Evolutionary conservation across 2,888 invertebrate genomes (phyloP), one percentile per base, ranked within the genome.

Genomic region (Leucophora obtusa): DNA sequence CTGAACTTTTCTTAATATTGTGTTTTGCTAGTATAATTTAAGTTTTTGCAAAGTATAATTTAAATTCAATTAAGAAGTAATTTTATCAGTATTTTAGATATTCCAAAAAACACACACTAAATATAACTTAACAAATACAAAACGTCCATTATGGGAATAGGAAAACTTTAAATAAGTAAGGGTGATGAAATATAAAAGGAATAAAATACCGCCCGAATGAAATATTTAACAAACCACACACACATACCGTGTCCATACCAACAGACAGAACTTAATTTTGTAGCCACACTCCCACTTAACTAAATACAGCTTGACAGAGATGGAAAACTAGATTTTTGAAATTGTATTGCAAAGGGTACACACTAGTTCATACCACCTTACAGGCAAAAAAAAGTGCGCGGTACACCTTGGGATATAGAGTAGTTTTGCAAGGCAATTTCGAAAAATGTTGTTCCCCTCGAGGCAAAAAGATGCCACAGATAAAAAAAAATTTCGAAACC

Each of bases 31-130:
- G n/a, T n/a, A n/a, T n/a, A n/a, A n/a, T n/a, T n/a, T n/a, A n/a
- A 62, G 62, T 63, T 65, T 60, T 43, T 6, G 51, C 51, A 74
- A 60, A 66, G 66, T 60, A 60, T 68, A 66, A 74, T 74, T 68
- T 60, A 74, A 74, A 74, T 60, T 74, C 60, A 74, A 68, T 74
- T 74, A 68, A 68, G 68, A 74, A 68, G 43, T 74, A 66, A 74
- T 74, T 74, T 68, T 35, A 54, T 74, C 43, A 60, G 43, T 33
- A 60, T 66, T 74, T 73, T 38, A 74, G 59, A 66, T 74, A 66
- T 35, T 51, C 51, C 28, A 8, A 59, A 47, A 60, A 24, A 51
- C 35, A 47, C 51, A 66, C 66, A 24, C 53, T 6, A 43, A 43
- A 43, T 11, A 35, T 43, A 43, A n/a, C 28, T 5, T n/a, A 38